Conservation (phyloP, 2,797 vertebrate genomes). For the Gallinago solitaria region DNA sequence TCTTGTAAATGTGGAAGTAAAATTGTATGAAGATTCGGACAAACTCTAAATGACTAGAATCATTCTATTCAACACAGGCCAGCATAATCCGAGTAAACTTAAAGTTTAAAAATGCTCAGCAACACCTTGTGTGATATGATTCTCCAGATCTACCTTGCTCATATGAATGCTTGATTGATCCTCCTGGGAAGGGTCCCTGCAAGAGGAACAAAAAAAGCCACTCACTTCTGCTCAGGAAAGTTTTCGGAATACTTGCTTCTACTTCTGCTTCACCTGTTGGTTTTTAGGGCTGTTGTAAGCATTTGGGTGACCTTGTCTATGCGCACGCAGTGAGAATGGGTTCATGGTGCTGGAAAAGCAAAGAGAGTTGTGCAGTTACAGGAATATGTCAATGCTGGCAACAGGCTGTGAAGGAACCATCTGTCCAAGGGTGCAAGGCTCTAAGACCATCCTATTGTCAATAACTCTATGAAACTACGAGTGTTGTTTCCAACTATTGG, state of each 20-base stretch:
- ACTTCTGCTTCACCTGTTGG: neutral
- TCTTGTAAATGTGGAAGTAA: neutral
- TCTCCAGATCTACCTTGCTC: neutral
- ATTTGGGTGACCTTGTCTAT: neutral
- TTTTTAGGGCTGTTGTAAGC: neutral
- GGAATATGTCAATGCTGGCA: neutral
- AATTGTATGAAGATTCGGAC: neutral
- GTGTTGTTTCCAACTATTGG: neutral
- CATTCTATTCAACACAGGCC: neutral
- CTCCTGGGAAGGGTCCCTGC: neutral
- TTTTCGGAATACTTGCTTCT: neutral
- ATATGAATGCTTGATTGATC: neutral
- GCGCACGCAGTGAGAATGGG: fast-evolving
- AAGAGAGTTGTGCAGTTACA: neutral
- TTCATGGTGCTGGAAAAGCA: neutral
- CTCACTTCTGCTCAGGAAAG: neutral
- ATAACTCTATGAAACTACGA: neutral
- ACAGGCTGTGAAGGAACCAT: neutral
- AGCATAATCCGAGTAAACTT: neutral
- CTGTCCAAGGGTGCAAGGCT: neutral
- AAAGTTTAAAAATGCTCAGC: neutral
- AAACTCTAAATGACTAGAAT: neutral
- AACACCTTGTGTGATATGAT: neutral
- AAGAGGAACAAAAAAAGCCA: neutral
- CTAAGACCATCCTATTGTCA: neutral